These are phyloP conservation scores for Tortrix viridana DNA, from an alignment of 2,888 invertebrate genomes.

Conservation along the genomic window DNA sequence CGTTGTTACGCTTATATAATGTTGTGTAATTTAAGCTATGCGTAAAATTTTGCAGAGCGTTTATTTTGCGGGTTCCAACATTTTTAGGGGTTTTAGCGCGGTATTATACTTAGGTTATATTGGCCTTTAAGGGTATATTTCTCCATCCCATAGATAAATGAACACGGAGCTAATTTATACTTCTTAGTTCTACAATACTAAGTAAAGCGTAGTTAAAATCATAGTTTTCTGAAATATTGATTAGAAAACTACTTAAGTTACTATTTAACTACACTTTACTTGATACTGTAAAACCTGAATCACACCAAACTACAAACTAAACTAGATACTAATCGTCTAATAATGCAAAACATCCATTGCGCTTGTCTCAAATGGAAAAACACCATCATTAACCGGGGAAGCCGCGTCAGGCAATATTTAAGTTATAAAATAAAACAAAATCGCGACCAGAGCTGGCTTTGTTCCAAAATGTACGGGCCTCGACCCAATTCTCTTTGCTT, in stretches of 20 bases:
- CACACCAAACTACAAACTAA: neutral
- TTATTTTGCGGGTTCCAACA: neutral
- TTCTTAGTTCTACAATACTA: too few relatives aligned
- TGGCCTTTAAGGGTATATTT: too few relatives aligned
- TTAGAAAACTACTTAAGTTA: too few relatives aligned
- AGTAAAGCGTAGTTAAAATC: too few relatives aligned
- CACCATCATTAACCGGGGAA: constrained; percentile 51
- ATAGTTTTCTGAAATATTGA: too few relatives aligned
- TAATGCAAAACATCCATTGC: neutral
- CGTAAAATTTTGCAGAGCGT: neutral
- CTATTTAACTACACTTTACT: too few relatives aligned
- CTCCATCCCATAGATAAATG: too few relatives aligned
- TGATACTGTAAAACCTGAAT: too few relatives aligned
- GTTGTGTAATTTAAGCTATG: neutral
- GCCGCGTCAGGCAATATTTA: constrained; percentile 63
- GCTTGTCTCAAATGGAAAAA: constrained; percentile 42
- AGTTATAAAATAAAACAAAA: constrained; percentile 70
- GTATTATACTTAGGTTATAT: too few relatives aligned
- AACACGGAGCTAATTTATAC: too few relatives aligned
- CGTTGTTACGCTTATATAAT: constrained; percentile 39
- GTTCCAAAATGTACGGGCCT: constrained; percentile 70
- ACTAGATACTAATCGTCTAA: neutral
- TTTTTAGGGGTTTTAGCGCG: too few relatives aligned
- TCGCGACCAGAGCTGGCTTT: constrained; percentile 65
- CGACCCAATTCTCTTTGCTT: constrained; percentile 77